Conservation (phyloP, 2,888 invertebrate species). For the Neoascia interrupta region DNA sequence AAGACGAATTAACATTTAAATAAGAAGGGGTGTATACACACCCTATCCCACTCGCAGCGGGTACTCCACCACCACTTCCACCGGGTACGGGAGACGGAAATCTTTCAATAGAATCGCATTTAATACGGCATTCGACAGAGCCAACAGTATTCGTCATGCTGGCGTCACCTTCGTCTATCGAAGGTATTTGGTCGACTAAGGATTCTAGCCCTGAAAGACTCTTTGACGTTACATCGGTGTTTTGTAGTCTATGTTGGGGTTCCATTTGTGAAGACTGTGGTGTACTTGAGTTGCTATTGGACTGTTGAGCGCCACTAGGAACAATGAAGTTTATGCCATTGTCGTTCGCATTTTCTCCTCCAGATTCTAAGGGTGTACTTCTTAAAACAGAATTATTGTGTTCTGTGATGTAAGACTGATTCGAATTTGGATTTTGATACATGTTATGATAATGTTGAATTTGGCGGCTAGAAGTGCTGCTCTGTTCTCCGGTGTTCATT, state of each 20-base stretch:
- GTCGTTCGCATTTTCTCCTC: constrained; percentile 30
- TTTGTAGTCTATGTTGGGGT: constrained; percentile 68
- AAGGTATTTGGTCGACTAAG: constrained; percentile 94
- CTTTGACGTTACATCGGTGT: constrained; percentile 88
- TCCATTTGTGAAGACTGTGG: constrained; percentile 69
- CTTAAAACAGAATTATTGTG: constrained; percentile 35
- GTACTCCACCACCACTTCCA: constrained; percentile 29
- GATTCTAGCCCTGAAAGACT: constrained; percentile 93
- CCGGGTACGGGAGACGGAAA: constrained; percentile 51
- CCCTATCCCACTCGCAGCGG: constrained; percentile 35
- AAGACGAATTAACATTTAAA: constrained; percentile 51
- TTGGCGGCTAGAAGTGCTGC: constrained; percentile 73
- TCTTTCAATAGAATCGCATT: constrained; percentile 60
- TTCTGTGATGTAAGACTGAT: constrained; percentile 71
- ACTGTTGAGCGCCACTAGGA: constrained; percentile 31
- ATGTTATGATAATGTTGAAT: constrained; percentile 76
- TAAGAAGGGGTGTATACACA: constrained; percentile 55
- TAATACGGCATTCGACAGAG: constrained; percentile 70
- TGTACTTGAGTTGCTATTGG: constrained; percentile 50
- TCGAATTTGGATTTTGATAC: constrained; percentile 75
- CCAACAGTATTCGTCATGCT: constrained; percentile 70
- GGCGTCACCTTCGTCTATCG: constrained; percentile 88
- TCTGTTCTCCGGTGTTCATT: constrained; percentile 62
- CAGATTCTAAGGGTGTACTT: constrained; percentile 23
- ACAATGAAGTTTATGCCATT: constrained; percentile 44